Conservation (phyloP, 2,888 invertebrate species). For the Platycnemis pennipes region DNA sequence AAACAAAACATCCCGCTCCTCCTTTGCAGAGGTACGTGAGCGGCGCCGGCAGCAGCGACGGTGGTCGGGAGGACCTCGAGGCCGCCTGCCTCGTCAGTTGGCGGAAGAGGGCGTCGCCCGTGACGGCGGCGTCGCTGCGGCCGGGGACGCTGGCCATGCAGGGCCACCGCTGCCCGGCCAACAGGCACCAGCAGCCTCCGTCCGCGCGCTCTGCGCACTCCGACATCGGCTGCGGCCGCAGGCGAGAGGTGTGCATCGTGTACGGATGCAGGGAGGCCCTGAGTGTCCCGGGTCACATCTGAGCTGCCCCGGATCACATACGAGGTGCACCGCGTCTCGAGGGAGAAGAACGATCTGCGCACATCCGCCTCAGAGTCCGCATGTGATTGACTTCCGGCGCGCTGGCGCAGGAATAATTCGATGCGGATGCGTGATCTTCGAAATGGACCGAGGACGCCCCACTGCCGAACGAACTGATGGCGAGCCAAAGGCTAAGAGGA, state of each 20-base stretch:
- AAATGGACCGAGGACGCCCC: not conserved
- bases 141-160: not conserved
- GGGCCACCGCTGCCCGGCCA: not conserved
- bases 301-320: not conserved
- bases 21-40: conserved; percentile 5
- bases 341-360: not conserved
- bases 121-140: not conserved
- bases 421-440: not conserved
- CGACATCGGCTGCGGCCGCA: not conserved
- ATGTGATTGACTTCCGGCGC: not conserved
- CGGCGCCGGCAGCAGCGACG: not conserved
- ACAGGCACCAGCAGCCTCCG: not conserved
- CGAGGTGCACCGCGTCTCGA: not conserved
- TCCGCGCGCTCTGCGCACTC: not conserved
- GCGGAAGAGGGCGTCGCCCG: not conserved
- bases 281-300: not conserved
- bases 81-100: conserved; percentile 23
- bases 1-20: not conserved
- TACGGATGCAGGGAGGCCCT: not conserved
- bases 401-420: not conserved
- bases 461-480: not conserved
- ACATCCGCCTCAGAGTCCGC: not conserved
- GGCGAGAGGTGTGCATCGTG: not conserved
- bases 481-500: accelerated
- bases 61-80: not conserved